phyloP scores from a whole-genome alignment of 2,888 invertebrate genomes.

The Plagodis pulveraria region DNA sequence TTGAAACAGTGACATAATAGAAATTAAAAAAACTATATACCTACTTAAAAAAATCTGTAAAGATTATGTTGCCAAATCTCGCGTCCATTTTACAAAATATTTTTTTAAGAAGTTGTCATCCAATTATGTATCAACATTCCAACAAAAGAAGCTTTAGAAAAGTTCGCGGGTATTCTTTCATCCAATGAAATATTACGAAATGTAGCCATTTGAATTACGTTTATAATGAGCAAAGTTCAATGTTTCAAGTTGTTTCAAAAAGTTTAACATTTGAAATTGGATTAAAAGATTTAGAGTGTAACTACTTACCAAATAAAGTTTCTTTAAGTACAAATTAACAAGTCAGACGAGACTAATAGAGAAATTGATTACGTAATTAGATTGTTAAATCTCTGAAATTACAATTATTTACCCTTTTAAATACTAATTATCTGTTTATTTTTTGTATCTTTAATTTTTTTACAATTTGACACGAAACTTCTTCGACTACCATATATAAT shows the following conservation, averaged over 20 bases:
- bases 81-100: too few species aligned
- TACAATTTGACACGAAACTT: too few species aligned
- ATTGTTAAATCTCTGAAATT: constrained; percentile 3
- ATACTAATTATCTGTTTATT: too few species aligned
- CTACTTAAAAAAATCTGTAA: too few species aligned
- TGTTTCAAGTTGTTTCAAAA: constrained; percentile 32
- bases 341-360: constrained; percentile 12
- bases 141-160: constrained; percentile 13
- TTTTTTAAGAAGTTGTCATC: constrained; percentile 9
- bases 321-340: constrained; percentile 26
- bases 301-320: constrained; percentile 34
- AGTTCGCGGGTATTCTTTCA: constrained; percentile 24
- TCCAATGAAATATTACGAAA: constrained; percentile 26
- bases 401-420: too few species aligned
- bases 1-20: too few species aligned
- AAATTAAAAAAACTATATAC: too few species aligned
- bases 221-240: constrained; percentile 38
- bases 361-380: constrained; percentile 4
- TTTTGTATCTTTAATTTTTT: too few species aligned
- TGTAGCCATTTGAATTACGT: constrained; percentile 32
- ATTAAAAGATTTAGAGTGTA: constrained; percentile 36
- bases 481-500: too few species aligned
- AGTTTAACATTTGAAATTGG: constrained; percentile 30
- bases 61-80: too few species aligned
- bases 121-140: constrained; percentile 14